Evolutionary conservation across 2,888 invertebrate species (phyloP), one percentile per base, ranked within the genome.

Genomic region (Parapristionchus giblindavisi): DNA sequence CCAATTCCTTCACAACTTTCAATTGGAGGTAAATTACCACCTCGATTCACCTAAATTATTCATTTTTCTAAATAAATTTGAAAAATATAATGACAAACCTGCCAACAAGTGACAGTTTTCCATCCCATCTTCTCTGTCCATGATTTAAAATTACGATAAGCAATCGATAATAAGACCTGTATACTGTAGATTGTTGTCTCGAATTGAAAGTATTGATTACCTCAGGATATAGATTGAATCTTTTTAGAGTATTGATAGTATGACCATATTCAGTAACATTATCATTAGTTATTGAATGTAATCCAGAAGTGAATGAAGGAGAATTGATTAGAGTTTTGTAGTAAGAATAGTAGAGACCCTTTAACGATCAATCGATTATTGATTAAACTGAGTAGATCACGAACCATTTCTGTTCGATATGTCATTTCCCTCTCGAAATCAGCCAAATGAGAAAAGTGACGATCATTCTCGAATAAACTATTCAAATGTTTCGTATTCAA

Each of bases 171-270:
- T 24, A 89, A 81, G 3, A 90, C 89, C 90, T 90, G 82, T 77
- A 72, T 54, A 32, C 32, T 24, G 17, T 51, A 5, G 38, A 14
- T 40, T 27, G 8, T 24, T 51, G 21, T 51, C 51, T 51, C 24
- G 21, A 51, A 4, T 43, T 17, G 32, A 29, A 52, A 51, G 48
- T 27, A 60, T 89, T 88, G 63, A 66, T 68, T 36, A 94, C 92
- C 91, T 95, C 95, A 1, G 94, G 94, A 85, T 93, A 92, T 71
- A 95, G 91, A 89, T 93, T 94, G 88, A 95, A 95, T 71, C 94
- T 90, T 85, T 93, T 92, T 52, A 93, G 90, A 0, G 93, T 93
- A 89, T 95, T 94, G 34, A 95, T 93, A 71, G 92, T 92, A 72
- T 92, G 91, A 0, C 94, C 94, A 88, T 92, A 93, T 88, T 95